A percentile compares a stretch with the other conserved stretches of the same genome.
These are phyloP conservation scores for Henricia sp. DNA, from an alignment of 53 echinoderm and acorn worm species.

Conservation along the genomic window DNA sequence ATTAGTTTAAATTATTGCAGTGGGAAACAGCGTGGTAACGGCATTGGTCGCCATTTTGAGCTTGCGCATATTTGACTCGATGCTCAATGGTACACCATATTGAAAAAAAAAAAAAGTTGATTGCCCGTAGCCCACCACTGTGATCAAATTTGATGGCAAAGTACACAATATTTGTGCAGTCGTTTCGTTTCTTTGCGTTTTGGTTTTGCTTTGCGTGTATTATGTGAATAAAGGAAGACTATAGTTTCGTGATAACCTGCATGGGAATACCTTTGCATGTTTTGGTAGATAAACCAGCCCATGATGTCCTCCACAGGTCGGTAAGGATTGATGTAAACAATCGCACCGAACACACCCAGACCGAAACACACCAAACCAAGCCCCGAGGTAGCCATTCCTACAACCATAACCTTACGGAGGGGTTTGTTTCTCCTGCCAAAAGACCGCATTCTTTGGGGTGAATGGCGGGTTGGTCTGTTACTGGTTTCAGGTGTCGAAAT, in stretches of 20 bases:
- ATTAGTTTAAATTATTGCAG: too few species aligned
- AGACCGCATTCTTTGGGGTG: neutral
- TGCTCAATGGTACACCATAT: too few species aligned
- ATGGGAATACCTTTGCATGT: slow-evolving; percentile 46
- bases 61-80: too few species aligned
- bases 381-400: slow-evolving; percentile 32
- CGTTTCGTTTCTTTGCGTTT: too few species aligned
- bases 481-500: neutral
- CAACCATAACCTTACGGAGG: slow-evolving; percentile 60
- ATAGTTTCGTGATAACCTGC: neutral
- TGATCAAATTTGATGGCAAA: too few species aligned
- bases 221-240: too few species aligned
- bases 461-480: neutral
- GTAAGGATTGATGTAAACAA: slow-evolving; percentile 36
- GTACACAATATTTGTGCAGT: too few species aligned
- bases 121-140: too few species aligned
- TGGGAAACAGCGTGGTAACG: too few species aligned
- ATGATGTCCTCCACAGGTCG: neutral
- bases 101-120: too few species aligned
- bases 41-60: too few species aligned
- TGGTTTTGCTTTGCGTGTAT: too few species aligned
- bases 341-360: slow-evolving; percentile 23
- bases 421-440: slow-evolving; percentile 14
- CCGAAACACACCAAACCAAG: slow-evolving; percentile 13
- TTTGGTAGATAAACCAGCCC: slow-evolving; percentile 66